Evolutionary conservation across 2,113 vertebrate species (phyloP).

Genomic region (Ciconia boyciana): DNA sequence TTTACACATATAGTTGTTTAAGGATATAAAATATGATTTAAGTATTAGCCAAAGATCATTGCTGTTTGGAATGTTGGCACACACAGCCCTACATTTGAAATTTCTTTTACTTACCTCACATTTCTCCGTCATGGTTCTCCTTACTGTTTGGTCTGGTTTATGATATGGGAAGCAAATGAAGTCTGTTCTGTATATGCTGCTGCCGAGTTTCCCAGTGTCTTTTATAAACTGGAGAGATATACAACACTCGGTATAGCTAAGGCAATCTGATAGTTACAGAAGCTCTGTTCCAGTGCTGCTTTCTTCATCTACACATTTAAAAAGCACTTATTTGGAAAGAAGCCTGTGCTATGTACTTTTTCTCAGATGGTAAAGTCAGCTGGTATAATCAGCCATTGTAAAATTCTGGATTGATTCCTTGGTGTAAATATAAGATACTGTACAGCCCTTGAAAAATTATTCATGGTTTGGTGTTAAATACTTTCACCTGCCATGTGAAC

Average conservation of each 20-base stretch:
- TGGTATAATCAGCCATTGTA: not conserved
- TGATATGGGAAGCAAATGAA: conserved; percentile 26
- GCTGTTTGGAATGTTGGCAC: not conserved
- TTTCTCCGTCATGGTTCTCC: conserved; percentile 1
- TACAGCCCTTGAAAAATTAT: not conserved
- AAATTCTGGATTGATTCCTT: not conserved
- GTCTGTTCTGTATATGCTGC: conserved; percentile 5
- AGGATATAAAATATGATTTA: not conserved
- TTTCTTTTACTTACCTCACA: not conserved
- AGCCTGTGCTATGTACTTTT: not conserved
- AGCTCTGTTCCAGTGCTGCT: not conserved
- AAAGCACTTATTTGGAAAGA: not conserved
- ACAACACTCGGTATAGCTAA: not conserved
- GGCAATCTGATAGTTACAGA: not conserved
- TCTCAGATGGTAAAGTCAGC: not conserved
- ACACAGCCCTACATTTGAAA: not conserved
- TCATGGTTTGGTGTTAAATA: not conserved
- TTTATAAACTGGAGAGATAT: conserved; percentile 20
- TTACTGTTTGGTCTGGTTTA: conserved; percentile 17
- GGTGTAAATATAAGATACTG: not conserved
- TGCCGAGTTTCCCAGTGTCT: not conserved
- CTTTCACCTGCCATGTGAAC: not conserved
- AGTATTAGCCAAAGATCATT: not conserved
- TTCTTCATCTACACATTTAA: not conserved
- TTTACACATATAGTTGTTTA: not conserved